phyloP scores from a whole-genome alignment of 1,140 invertebrate genomes.

The Physella acuta region DNA sequence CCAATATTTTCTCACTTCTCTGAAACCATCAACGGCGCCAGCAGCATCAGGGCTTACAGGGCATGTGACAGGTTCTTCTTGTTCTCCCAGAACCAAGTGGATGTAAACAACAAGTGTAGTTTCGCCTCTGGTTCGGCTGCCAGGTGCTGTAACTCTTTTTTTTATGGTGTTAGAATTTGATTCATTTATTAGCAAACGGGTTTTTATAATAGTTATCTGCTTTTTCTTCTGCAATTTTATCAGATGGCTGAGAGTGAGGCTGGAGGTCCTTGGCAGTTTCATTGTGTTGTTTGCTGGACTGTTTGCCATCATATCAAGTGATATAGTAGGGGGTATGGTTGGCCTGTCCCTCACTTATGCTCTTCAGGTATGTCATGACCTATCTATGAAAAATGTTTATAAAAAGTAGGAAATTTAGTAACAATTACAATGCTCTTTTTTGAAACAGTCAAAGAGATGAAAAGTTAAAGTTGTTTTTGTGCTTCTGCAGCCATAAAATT shows the following conservation, averaged over 20 bases:
- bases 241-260: conserved; percentile 85
- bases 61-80: conserved; percentile 60
- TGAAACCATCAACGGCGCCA: conserved; percentile 63
- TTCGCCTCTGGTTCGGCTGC: conserved; percentile 45
- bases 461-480: no score
- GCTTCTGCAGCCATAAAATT: no score
- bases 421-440: no score
- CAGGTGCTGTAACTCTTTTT: conserved; percentile 63
- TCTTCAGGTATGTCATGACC: conserved; percentile 58
- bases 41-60: conserved; percentile 66
- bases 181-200: conserved; percentile 41
- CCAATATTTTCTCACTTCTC: conserved; percentile 64
- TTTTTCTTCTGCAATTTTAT: conserved; percentile 30
- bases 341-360: conserved; percentile 61
- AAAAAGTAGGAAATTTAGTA: no score
- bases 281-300: conserved; percentile 64
- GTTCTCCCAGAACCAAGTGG: conserved; percentile 58
- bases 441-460: no score
- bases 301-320: conserved; percentile 59
- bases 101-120: conserved; percentile 57
- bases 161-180: conserved; percentile 29
- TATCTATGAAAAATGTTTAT: no score
- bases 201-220: neutral
- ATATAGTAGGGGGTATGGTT: conserved; percentile 56
- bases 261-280: conserved; percentile 76